Evolutionary conservation across 2,113 vertebrate genomes (phyloP).

Genomic region (Orientallactaga bullata): DNA sequence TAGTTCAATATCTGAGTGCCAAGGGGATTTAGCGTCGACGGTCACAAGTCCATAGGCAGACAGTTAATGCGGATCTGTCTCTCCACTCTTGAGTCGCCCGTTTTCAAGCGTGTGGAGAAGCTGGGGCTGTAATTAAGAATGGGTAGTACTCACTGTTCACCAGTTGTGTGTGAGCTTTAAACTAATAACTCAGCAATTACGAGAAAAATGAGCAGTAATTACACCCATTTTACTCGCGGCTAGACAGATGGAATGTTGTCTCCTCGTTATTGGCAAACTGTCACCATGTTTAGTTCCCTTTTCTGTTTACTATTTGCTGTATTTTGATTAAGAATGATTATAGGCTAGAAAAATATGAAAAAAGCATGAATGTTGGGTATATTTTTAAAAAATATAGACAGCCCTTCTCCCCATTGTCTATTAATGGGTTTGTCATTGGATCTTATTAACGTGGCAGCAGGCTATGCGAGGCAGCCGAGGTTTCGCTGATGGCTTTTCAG

Average conservation of each 20-base stretch:
- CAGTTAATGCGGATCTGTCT: constrained; percentile 70
- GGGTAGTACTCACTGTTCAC: constrained; percentile 84
- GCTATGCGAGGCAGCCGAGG: not conserved
- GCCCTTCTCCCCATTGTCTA: constrained; percentile 46
- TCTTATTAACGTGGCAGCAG: not conserved
- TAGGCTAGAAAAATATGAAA: constrained; percentile 86
- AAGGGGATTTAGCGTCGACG: not conserved
- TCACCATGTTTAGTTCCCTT: constrained; percentile 89
- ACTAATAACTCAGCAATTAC: constrained; percentile 92
- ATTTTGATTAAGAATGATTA: constrained; percentile 90
- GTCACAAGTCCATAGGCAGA: not conserved
- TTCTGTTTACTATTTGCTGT: constrained; percentile 90
- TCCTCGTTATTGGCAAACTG: constrained; percentile 89
- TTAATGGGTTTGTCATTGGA: not conserved
- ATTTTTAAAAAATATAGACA: constrained; percentile 79
- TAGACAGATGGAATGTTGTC: constrained; percentile 90
- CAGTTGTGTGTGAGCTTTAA: constrained; percentile 88
- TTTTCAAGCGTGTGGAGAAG: constrained; percentile 78
- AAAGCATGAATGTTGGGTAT: constrained; percentile 80
- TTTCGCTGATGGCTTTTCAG: fast-evolving
- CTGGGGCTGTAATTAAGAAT: constrained; percentile 84
- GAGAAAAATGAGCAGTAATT: constrained; percentile 92
- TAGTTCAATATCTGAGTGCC: not conserved
- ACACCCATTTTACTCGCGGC: constrained; percentile 88
- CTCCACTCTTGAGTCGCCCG: constrained; percentile 70